A percentile compares a stretch with the other conserved stretches of the same genome.
phyloP scores from a whole-genome alignment of 2,888 invertebrate genomes.

The Sisyra terminalis region DNA sequence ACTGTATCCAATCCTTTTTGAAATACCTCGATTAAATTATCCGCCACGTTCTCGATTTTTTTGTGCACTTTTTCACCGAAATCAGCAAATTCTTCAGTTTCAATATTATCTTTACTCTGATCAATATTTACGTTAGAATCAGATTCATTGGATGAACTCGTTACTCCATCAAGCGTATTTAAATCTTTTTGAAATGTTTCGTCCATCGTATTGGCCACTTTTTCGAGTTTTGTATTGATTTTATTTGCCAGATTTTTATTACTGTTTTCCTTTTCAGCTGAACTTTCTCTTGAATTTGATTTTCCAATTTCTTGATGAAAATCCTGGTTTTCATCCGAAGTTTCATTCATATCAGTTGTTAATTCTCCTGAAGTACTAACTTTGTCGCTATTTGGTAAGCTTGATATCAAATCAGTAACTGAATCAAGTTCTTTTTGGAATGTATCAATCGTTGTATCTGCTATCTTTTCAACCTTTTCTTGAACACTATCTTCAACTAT shows the following conservation, averaged over 20 bases:
- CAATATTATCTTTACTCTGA: conserved; percentile 4
- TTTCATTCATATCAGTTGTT: too few relatives aligned
- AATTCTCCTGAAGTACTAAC: background rate
- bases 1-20: background rate
- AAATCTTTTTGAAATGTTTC: conserved; percentile 3
- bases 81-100: background rate
- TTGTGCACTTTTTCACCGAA: background rate
- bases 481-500: background rate
- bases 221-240: too few relatives aligned
- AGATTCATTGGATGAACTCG: too few relatives aligned
- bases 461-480: background rate
- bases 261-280: too few relatives aligned
- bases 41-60: conserved; percentile 1
- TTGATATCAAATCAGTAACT: background rate
- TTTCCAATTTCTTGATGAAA: too few relatives aligned
- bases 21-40: conserved; percentile 6
- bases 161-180: conserved; percentile 5
- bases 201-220: too few relatives aligned
- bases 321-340: too few relatives aligned
- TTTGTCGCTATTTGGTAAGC: background rate
- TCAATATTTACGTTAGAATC: too few relatives aligned
- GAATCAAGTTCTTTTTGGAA: background rate
- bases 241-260: too few relatives aligned
- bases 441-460: conserved; percentile 1
- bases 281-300: too few relatives aligned